Conservation (phyloP, 2,888 invertebrate genomes). For the Smittia aterrima region DNA sequence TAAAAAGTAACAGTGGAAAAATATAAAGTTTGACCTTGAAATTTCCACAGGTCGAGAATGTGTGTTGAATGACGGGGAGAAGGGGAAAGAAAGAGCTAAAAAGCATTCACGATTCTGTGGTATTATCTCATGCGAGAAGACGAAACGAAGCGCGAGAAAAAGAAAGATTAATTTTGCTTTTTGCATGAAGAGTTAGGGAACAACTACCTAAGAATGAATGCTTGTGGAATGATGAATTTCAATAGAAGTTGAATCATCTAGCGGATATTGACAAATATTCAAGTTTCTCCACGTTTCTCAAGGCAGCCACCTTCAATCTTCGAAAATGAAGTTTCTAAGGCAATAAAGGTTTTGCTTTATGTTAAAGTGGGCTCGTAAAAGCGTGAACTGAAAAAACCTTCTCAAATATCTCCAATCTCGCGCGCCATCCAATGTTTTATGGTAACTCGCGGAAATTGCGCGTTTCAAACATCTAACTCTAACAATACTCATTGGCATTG, state of each 20-base stretch:
- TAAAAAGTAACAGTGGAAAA: constrained; percentile 42
- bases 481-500: constrained; percentile 41
- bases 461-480: constrained; percentile 36
- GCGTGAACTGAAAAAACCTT: background rate
- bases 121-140: constrained; percentile 26
- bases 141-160: background rate
- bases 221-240: no score
- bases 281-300: background rate
- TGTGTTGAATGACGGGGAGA: constrained; percentile 30
- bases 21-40: constrained; percentile 41
- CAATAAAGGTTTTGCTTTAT: constrained; percentile 22
- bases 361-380: constrained; percentile 32
- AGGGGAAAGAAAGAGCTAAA: constrained; percentile 1
- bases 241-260: background rate
- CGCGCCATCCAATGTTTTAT: constrained; percentile 28
- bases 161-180: background rate
- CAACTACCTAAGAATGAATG: no score
- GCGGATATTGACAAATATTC: background rate
- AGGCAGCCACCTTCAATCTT: background rate
- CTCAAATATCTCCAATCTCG: constrained; percentile 23
- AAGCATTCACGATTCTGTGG: constrained; percentile 24
- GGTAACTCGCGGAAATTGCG: constrained; percentile 41
- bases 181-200: background rate
- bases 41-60: constrained; percentile 32
- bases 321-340: background rate